Evolutionary conservation across 2,113 vertebrate species (phyloP).

Genomic region (Echinops telfairi): DNA sequence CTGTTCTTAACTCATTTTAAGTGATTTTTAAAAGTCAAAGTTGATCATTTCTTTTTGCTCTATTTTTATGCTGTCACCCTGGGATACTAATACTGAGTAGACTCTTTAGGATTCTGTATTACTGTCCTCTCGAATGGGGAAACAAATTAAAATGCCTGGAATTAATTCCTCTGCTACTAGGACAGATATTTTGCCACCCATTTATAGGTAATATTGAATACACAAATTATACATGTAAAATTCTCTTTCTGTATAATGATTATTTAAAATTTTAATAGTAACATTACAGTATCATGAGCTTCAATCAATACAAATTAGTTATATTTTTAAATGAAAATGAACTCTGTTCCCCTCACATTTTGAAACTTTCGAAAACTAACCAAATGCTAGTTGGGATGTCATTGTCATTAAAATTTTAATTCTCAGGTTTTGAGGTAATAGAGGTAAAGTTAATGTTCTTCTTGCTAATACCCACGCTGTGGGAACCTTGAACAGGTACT

Average conservation of each 20-base stretch:
- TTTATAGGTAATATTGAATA: not conserved
- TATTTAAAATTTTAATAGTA: not conserved
- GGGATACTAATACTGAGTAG: not conserved
- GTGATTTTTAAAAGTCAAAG: not conserved
- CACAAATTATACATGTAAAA: not conserved
- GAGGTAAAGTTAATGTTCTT: conserved; percentile 20
- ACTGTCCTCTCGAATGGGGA: not conserved
- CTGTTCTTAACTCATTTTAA: not conserved
- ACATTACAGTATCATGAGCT: not conserved
- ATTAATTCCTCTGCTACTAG: not conserved
- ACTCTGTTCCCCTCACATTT: not conserved
- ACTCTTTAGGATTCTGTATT: not conserved
- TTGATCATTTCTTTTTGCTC: not conserved
- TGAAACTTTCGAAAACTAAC: not conserved
- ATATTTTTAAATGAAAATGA: not conserved
- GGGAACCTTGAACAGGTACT: not conserved
- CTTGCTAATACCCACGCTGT: not conserved
- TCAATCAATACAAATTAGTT: not conserved
- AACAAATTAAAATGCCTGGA: not conserved
- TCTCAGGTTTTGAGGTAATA: conserved; percentile 4
- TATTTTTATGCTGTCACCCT: conserved; percentile 19
- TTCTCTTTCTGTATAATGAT: not conserved
- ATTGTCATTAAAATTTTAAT: conserved; percentile 10
- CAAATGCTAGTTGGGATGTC: not conserved
- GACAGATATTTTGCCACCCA: not conserved